Percentiles rank a stretch among this genome's conserved stretches.
Evolutionary conservation across 35 echinoderm and acorn worm species (phyloP).

Genomic region (Apostichopus californicus): DNA sequence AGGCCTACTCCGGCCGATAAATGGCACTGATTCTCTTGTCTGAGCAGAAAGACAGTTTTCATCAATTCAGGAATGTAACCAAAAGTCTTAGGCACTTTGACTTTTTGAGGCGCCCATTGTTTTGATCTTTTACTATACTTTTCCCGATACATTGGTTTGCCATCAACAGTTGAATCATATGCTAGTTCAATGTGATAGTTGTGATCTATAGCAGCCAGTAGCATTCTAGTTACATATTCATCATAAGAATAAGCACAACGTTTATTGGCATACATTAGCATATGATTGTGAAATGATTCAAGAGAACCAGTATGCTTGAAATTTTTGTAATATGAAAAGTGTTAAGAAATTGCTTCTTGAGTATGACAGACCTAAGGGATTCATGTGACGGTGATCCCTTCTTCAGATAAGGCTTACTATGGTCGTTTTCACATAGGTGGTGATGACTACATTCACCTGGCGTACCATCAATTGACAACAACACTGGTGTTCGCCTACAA

Average conservation of each 20-base stretch:
- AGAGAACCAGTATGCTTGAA: conserved; percentile 61
- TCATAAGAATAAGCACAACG: neutral
- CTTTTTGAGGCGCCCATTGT: conserved; percentile 33
- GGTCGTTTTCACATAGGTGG: neutral
- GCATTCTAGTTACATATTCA: conserved; percentile 14
- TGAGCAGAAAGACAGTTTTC: neutral
- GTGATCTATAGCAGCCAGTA: conserved; percentile 50
- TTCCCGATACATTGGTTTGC: conserved; percentile 2
- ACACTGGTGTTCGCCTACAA: conserved; percentile 55
- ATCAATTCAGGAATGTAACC: conserved; percentile 41
- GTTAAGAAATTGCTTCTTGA: conserved; percentile 37
- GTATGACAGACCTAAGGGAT: conserved; percentile 8
- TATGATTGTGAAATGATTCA: conserved; percentile 52
- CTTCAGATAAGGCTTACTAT: conserved; percentile 6
- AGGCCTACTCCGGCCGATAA: conserved; percentile 11
- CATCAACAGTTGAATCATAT: conserved; percentile 44
- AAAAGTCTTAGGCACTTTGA: conserved; percentile 45
- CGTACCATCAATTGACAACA: conserved; percentile 37
- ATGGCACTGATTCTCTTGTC: conserved; percentile 25
- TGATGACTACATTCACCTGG: conserved; percentile 53
- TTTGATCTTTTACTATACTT: conserved; percentile 51
- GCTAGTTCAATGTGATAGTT: conserved; percentile 50
- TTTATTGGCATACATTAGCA: conserved; percentile 61
- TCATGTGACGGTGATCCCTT: conserved; percentile 16
- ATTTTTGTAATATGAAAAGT: conserved; percentile 47